Conservation (phyloP, 2,888 invertebrate genomes). For the Azorinus chamasolen region DNA sequence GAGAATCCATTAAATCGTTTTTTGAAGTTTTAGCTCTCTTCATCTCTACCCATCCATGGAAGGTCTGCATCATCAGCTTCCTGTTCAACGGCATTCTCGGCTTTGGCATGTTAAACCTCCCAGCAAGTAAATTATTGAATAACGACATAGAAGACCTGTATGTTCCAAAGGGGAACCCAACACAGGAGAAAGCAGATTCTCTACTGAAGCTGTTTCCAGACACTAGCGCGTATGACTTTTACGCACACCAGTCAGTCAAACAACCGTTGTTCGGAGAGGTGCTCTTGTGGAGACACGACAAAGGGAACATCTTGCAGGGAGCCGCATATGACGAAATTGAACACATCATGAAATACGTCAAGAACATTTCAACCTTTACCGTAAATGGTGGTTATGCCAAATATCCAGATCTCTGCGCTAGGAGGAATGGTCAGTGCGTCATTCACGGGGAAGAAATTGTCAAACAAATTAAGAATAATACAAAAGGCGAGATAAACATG, state of each 20-base stretch:
- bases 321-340: constrained; percentile 31
- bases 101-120: constrained; percentile 34
- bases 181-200: constrained; percentile 18
- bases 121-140: constrained; percentile 33
- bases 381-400: constrained; percentile 18
- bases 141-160: constrained; percentile 53
- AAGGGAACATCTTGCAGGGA: constrained; percentile 28
- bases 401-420: constrained; percentile 43
- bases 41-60: constrained; percentile 46
- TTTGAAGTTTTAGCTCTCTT: constrained; percentile 25
- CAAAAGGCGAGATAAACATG: constrained; percentile 5
- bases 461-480: constrained; percentile 17
- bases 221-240: constrained; percentile 30
- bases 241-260: constrained; percentile 31
- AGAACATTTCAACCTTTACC: constrained; percentile 36
- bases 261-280: constrained; percentile 45
- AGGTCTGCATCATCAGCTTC: constrained; percentile 33
- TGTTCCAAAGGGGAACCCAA: constrained; percentile 32
- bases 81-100: constrained; percentile 44
- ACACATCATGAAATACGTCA: constrained; percentile 26
- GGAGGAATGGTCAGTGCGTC: constrained; percentile 37
- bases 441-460: constrained; percentile 37
- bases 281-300: constrained; percentile 18
- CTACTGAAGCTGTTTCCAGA: constrained; percentile 38
- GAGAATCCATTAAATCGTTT: neutral